Base-by-base conservation (phyloP, 2,888 invertebrate species). In the Standfussiana lucernea region DNA sequence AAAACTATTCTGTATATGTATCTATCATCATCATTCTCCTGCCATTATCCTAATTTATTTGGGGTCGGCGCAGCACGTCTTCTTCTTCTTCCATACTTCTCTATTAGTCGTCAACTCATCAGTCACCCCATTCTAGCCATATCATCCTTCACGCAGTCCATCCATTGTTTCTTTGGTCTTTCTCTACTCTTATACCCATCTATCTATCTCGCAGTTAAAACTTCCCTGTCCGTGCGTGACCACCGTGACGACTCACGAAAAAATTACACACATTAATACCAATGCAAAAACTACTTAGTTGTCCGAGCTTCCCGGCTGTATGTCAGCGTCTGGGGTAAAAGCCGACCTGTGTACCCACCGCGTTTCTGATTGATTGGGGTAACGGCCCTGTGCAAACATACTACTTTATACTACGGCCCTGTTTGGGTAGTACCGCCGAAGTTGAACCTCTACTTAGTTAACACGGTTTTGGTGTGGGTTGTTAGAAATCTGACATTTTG, bases 311-410 rank as follows among this genome's bases (percentile, higher is more conserved):
- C 1, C 24, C 66, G 15, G 8, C 70, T 21, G 66, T 82, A 53
- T 82, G 83, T 83, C 66, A 56, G 47, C 1, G 40, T 37, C 24
- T 68, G 21, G 45, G 71, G 77, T 88, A 87, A 91, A 89, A 90
- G 88, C 85, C 66, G 79, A 80, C 74, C 81, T 82, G 79, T 88
- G 89, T 88, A 83, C 74, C 37, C 45, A 76, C 78, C 74, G 59
- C 65, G 32, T 1, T 2, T n/a, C 84, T 90, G 90, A 91, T 90
- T 91, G 92, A 90, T 89, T 79, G 85, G 70, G 86, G 84, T 66
- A 68, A 59, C 61, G 72, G 61, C 37, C 37, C 76, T 42, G 65
- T 65, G 74, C 64, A 66, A 80, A 68, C 76, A 69, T 81, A 76
- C 76, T 86, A 83, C 68, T 80, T 77, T 77, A 78, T 86, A 65